These are phyloP conservation scores for Dryobota labecula DNA, from an alignment of 2,888 invertebrate species.

Conservation along the genomic window DNA sequence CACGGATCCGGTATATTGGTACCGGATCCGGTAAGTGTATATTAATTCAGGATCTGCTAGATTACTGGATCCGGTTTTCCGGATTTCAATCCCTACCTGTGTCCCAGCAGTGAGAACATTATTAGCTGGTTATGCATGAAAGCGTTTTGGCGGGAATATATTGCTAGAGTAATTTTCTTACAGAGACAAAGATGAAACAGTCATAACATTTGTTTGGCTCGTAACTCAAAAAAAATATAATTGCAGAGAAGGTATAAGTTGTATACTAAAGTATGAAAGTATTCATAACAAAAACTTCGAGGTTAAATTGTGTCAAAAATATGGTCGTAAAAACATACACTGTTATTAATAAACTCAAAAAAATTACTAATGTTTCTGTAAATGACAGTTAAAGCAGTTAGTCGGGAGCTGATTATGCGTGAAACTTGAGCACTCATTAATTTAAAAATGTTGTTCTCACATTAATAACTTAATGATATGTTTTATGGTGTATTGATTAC, in stretches of 20 bases:
- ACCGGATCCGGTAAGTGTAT: too few species aligned
- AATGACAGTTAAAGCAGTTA: conserved; percentile 34
- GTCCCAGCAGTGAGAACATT: too few species aligned
- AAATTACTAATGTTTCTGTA: conserved; percentile 34
- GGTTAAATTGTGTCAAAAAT: conserved; percentile 13
- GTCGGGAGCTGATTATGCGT: conserved; percentile 44
- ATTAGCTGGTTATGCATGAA: too few species aligned
- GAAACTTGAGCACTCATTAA: conserved; percentile 47
- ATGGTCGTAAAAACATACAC: conserved; percentile 29
- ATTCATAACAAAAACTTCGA: neutral
- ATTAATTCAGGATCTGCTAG: too few species aligned
- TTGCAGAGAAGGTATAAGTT: neutral
- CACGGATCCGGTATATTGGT: too few species aligned
- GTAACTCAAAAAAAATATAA: neutral
- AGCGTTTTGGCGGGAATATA: neutral
- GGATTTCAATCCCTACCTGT: too few species aligned
- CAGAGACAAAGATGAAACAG: neutral
- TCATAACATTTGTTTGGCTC: neutral
- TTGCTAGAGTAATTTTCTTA: neutral
- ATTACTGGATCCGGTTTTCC: too few species aligned
- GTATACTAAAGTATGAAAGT: neutral
- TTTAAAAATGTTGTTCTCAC: conserved; percentile 27
- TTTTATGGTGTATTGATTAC: conserved; percentile 36
- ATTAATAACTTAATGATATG: conserved; percentile 29
- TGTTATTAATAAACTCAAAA: conserved; percentile 27